phyloP scores from a whole-genome alignment of 92 coral and sea anemone species.

The Bergia puertoricense region DNA sequence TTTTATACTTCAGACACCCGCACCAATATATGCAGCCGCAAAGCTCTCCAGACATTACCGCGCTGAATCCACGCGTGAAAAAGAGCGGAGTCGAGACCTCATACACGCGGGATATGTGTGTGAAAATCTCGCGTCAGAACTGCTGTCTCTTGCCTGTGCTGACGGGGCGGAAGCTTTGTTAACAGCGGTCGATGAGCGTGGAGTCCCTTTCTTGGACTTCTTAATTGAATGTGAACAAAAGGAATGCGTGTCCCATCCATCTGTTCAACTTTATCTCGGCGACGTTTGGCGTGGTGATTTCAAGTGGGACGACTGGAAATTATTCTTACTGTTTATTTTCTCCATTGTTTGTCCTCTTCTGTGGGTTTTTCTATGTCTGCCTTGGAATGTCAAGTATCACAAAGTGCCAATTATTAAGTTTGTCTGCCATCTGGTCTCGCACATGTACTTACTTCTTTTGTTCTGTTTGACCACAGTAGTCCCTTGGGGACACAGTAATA shows the following conservation, averaged over 20 bases:
- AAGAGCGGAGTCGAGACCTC: slow-evolving; percentile 94
- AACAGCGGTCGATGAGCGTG: slow-evolving; percentile 91
- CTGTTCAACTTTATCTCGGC: slow-evolving; percentile 95
- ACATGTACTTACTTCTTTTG: slow-evolving; percentile 81
- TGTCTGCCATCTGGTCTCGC: slow-evolving; percentile 97
- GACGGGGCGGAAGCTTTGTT: slow-evolving; percentile 85
- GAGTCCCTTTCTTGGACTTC: slow-evolving; percentile 88
- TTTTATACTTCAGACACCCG: slow-evolving; percentile 94
- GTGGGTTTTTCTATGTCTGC: slow-evolving; percentile 93
- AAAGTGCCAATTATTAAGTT: slow-evolving; percentile 95
- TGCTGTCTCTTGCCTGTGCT: slow-evolving; percentile 93
- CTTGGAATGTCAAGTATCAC: slow-evolving; percentile 94
- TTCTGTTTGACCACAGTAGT: slow-evolving; percentile 87
- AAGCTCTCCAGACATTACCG: slow-evolving; percentile 95
- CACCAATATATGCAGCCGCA: slow-evolving; percentile 96
- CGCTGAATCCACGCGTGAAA: slow-evolving; percentile 85
- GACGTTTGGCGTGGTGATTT: slow-evolving; percentile 98
- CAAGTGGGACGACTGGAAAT: slow-evolving; percentile 95
- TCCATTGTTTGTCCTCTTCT: slow-evolving; percentile 85
- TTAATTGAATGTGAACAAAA: slow-evolving; percentile 96
- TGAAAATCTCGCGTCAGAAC: slow-evolving; percentile 87
- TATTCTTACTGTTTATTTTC: slow-evolving; percentile 81
- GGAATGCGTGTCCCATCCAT: slow-evolving; percentile 92
- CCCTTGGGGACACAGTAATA: slow-evolving; percentile 79
- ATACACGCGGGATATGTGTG: slow-evolving; percentile 94